Evolutionary conservation across 2,113 vertebrate genomes (phyloP), one percentile per base, ranked within the genome.

Genomic region (Sinocyclocheilus grahami): DNA sequence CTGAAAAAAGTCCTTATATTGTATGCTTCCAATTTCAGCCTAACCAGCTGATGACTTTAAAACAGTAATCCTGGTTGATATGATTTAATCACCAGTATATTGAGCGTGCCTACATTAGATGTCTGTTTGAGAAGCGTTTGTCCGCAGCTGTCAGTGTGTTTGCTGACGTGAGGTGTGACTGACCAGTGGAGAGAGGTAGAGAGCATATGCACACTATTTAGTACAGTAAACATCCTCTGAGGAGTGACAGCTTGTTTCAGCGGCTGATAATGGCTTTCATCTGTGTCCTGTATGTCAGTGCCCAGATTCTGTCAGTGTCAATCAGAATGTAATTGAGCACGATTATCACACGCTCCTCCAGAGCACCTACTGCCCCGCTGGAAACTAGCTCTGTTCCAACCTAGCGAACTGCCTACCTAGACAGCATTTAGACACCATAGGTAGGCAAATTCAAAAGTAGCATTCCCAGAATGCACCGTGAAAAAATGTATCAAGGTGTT

Each of bases 241-340:
- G 94, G 93, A 92, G 89, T 94, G 97, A 96, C 97, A 96, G 97
- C 97, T 97, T 98, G 97, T 96, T 96, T 94, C 93, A 94, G 90
- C 90, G 90, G 92, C 89, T 87, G 91, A 95, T 96, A 97, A 97
- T 96, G 94, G 94, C 94, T 94, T 92, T 95, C 95, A 94, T 94
- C 96, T 93, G 95, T 94, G 95, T 95, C 92, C 93, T 90, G 88
- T 94, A 95, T 97, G 96, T 97, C 96, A 95, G 95, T 95, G 94
- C 95, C 96, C 97, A 95, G 94, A 94, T 94, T 94, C 97, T 97
- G 97, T 97, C 96, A 96, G 86, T 88, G 95, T 95, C 96, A 96
- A 97, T 97, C 96, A 96, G 94, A 76, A 85, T 93, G 95, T 96
- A 94, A 94, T 97, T 96, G 95, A 94, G 92, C 87, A 91, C 96